Evolutionary conservation across 2,797 vertebrate species (phyloP).

Genomic region (Scolopax rusticola): DNA sequence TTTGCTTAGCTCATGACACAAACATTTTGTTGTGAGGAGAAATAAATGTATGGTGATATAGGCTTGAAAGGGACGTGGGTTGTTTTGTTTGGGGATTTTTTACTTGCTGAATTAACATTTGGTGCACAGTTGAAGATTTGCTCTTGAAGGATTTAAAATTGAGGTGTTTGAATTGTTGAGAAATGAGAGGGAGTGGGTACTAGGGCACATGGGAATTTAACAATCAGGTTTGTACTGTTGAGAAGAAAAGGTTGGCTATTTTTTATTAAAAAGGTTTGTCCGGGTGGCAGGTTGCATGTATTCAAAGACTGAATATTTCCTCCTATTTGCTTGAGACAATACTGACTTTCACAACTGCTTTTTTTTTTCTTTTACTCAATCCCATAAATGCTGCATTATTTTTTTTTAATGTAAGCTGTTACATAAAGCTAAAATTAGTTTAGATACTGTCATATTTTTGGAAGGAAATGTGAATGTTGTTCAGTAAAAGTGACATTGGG

Average conservation of each 20-base stretch:
- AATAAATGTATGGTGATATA: neutral
- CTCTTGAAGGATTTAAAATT: conserved; percentile 28
- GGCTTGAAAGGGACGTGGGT: neutral
- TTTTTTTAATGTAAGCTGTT: neutral
- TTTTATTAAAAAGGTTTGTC: conserved; percentile 18
- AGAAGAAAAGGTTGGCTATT: conserved; percentile 12
- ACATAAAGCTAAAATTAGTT: conserved; percentile 39
- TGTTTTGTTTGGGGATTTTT: neutral
- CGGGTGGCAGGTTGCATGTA: neutral
- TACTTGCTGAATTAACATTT: conserved; percentile 34
- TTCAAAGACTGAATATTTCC: neutral
- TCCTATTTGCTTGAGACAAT: neutral
- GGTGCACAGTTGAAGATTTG: neutral
- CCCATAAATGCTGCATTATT: conserved; percentile 4
- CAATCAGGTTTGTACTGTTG: neutral
- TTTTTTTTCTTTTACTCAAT: neutral
- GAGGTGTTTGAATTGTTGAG: neutral
- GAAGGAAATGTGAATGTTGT: neutral
- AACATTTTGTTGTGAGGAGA: neutral
- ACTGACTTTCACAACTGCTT: neutral
- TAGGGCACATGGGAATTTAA: neutral
- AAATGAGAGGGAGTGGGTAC: neutral
- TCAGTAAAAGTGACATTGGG: conserved; percentile 37
- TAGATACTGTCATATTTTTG: conserved; percentile 15
- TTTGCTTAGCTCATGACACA: conserved; percentile 43